phyloP scores from a whole-genome alignment of 2,113 vertebrate genomes.

The Australoheros scitulus region DNA sequence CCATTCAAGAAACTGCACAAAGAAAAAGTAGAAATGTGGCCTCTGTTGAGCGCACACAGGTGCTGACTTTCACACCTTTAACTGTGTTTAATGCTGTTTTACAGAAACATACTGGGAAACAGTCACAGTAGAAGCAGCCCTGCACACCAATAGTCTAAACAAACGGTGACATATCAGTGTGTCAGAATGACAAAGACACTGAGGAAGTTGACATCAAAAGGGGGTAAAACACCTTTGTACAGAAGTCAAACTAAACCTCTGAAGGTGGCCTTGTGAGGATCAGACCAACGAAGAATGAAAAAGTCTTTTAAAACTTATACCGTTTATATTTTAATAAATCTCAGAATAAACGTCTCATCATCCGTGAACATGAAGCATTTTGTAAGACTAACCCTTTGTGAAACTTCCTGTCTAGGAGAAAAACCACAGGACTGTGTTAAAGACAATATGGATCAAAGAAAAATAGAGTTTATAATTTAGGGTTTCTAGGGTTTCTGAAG shows the following conservation, averaged over 20 bases:
- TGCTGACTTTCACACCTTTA: conserved; percentile 3
- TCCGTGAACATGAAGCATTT: background rate
- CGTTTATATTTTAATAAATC: background rate
- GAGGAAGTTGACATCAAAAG: background rate
- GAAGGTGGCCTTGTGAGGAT: conserved; percentile 1
- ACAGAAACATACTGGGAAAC: background rate
- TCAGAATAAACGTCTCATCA: background rate
- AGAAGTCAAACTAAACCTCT: conserved; percentile 35
- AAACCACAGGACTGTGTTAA: background rate
- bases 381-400: background rate
- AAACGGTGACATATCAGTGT: background rate
- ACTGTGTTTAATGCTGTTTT: background rate
- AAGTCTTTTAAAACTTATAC: background rate
- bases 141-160: background rate
- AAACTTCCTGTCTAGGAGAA: background rate
- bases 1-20: conserved; percentile 1
- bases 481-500: background rate
- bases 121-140: background rate
- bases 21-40: conserved; percentile 36
- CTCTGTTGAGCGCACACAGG: conserved; percentile 9
- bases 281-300: background rate
- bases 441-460: background rate
- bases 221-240: background rate
- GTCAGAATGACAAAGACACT: background rate
- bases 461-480: background rate